Percentiles rank a stretch among this genome's conserved stretches.
Conservation (phyloP, 2,113 vertebrate genomes). For the Urocynchramus pylzowi region DNA sequence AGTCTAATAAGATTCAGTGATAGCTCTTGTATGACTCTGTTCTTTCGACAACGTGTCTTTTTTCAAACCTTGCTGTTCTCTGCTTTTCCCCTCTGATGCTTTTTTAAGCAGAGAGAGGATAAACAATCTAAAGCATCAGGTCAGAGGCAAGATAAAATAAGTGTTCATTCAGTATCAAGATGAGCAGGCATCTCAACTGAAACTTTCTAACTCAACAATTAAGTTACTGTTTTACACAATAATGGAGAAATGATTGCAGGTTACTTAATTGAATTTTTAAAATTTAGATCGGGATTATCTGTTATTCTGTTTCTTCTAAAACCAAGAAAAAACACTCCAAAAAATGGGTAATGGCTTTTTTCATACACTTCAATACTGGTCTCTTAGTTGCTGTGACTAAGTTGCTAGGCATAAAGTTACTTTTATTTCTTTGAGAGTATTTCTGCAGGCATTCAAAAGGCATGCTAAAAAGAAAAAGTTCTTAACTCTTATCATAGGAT, state of each 20-base stretch:
- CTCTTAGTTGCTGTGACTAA: background rate
- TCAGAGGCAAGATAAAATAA: background rate
- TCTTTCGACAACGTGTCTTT: background rate
- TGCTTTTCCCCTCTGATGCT: background rate
- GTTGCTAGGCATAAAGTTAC: background rate
- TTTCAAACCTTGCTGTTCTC: background rate
- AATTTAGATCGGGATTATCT: background rate
- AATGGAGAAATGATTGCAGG: background rate
- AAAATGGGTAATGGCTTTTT: background rate
- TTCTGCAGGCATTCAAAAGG: background rate
- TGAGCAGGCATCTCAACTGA: background rate
- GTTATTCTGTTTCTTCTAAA: background rate
- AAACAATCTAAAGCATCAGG: background rate
- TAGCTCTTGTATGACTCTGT: background rate
- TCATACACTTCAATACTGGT: background rate
- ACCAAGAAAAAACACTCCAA: rapidly evolving
- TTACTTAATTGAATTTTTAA: background rate
- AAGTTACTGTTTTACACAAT: background rate
- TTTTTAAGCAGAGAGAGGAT: background rate
- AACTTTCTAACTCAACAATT: background rate
- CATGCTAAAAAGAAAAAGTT: background rate
- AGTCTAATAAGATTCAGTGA: constrained; percentile 6
- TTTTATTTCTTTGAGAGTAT: background rate
- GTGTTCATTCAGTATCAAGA: background rate
- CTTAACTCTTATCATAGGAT: background rate